phyloP scores from a whole-genome alignment of 2,113 vertebrate genomes.

The Hemiscyllium ocellatum region DNA sequence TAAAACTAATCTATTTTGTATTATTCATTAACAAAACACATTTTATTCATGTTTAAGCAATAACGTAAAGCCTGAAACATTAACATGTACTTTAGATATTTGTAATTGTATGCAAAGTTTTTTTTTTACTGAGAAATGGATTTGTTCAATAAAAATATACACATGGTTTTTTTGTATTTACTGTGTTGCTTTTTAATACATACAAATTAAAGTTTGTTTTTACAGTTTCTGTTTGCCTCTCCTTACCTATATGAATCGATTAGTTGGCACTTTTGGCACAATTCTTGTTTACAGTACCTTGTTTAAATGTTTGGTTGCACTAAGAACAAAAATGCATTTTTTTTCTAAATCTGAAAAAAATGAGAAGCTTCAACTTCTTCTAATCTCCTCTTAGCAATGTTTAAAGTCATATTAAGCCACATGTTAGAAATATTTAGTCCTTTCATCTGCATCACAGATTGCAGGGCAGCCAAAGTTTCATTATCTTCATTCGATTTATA shows the following conservation, averaged over 20 bases:
- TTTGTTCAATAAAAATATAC: constrained; percentile 34
- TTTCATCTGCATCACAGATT: neutral
- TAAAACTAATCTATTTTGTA: constrained; percentile 36
- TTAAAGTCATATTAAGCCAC: neutral
- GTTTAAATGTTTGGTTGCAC: too few species aligned
- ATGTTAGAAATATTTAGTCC: neutral
- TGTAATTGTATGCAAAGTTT: neutral
- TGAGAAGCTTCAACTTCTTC: too few species aligned
- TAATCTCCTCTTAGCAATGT: too few species aligned
- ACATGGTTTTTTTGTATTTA: neutral
- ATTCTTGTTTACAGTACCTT: neutral
- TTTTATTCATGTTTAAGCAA: constrained; percentile 37
- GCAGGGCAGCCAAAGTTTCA: neutral
- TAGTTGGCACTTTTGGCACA: neutral
- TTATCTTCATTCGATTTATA: neutral
- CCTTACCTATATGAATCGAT: neutral
- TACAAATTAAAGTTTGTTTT: neutral
- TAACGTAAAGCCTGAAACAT: constrained; percentile 26
- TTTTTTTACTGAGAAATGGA: constrained; percentile 18
- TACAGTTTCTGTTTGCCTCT: neutral
- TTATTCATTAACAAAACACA: constrained; percentile 22
- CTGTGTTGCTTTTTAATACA: neutral
- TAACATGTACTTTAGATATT: constrained; percentile 29
- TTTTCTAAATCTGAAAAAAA: too few species aligned
- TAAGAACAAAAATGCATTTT: too few species aligned